These are phyloP conservation scores for Sus cebifrons DNA, from an alignment of 2,797 vertebrate species.

Conservation along the genomic window DNA sequence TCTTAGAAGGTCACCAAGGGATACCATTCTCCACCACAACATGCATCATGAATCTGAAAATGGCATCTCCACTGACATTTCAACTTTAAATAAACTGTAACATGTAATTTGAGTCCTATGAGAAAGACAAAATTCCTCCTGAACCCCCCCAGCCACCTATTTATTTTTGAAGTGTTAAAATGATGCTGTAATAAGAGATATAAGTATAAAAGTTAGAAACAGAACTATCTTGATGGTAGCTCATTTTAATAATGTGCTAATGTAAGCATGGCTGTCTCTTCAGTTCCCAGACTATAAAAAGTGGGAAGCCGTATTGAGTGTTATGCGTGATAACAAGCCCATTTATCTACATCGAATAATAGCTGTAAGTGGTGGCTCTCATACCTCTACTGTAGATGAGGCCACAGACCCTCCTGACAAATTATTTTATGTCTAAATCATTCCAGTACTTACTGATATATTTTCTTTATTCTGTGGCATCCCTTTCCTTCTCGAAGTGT, in stretches of 20 bases:
- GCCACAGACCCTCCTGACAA: not conserved
- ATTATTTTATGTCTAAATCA: conserved; percentile 2
- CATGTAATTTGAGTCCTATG: too few species aligned
- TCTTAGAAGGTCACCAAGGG: too few species aligned
- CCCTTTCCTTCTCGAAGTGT: not conserved
- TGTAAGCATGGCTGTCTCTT: not conserved
- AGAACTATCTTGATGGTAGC: not conserved
- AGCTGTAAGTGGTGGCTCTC: not conserved
- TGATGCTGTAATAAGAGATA: not conserved
- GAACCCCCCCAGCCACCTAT: not conserved
- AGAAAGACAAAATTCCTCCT: not conserved
- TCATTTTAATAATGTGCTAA: not conserved
- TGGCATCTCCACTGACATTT: too few species aligned
- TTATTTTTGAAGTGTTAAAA: conserved; percentile 12
- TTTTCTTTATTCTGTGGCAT: not conserved
- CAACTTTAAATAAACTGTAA: too few species aligned
- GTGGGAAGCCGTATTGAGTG: not conserved
- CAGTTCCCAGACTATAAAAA: not conserved
- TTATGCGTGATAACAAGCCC: not conserved
- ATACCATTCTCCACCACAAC: too few species aligned
- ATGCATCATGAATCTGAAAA: too few species aligned
- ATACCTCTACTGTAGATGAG: not conserved
- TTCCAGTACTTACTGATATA: not conserved
- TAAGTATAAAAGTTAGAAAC: not conserved
- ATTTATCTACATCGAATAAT: not conserved